Base-by-base conservation (phyloP, 1,140 invertebrate species). In the Stratiolaelaps scimitus region DNA sequence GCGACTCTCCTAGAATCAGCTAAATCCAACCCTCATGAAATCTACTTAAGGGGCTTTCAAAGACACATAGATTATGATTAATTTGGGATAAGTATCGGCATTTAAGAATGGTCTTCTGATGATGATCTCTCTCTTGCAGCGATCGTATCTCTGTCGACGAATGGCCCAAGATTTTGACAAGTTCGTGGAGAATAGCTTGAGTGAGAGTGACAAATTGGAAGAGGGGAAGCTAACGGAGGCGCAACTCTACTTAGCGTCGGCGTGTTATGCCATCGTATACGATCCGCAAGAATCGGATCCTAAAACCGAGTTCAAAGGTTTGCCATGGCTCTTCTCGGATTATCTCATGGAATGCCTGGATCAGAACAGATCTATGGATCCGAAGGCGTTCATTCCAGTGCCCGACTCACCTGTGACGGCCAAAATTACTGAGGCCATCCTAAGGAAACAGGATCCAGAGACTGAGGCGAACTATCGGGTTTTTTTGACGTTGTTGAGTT, bases 141-240 rank as follows among this genome's bases (percentile, higher is more conserved):
- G 53, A 4, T 15, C 23, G 6, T 60, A 20, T 26, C 23, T 60
- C 1, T 29, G 34, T 26, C 13, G 17, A 34, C 26, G 34, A 60
- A 60, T 60, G 53, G 26, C 26, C 15, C 17, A 60, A 15, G 53
- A 60, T 34, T 60, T 60, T 34, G 15, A 19, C 17, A 60, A 26
- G 34, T 29, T 17, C 26, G 23, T 34, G 17, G 34, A 40, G 34
- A 40, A 40, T 10, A 10, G 5, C 10, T 10, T 40, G 5, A 6
- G 5, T 40, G 34, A 40, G 4, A 40, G 5, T 40, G 34, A 40
- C 34, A 40, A 10, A 40, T 4, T 6, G 5, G 10, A 40, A 6
- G 34, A 40, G 10, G n/a, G 23, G 26, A 34, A 26, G 17, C 2
- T 15, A 6, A 23, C 26, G 2, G 53, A 60, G 6, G 2, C 26